phyloP scores from a whole-genome alignment of 1,140 invertebrate genomes.

The Leucophenga varia region DNA sequence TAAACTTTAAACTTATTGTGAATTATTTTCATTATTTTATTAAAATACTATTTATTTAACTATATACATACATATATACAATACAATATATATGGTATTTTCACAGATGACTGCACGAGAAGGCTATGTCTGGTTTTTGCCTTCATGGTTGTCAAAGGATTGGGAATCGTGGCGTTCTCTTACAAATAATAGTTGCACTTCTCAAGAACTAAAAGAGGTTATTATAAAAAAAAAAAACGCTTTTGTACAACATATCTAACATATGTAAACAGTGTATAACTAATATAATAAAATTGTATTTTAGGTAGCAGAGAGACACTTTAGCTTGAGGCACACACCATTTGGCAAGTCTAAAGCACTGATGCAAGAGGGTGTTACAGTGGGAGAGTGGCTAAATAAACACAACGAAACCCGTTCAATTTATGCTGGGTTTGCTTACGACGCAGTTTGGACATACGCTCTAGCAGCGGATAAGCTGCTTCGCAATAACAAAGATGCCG shows the following conservation, averaged over 20 bases:
- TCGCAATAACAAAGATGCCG: constrained; percentile 15
- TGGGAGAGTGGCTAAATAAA: constrained; percentile 60
- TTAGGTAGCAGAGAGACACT: constrained; percentile 74
- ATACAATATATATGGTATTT: constrained; percentile 9
- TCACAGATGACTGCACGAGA: constrained; percentile 63
- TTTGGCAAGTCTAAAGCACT: constrained; percentile 63
- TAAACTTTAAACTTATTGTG: too few relatives aligned
- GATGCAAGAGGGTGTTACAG: constrained; percentile 69
- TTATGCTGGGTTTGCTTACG: constrained; percentile 79
- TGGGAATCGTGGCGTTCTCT: constrained; percentile 58
- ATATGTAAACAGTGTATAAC: neutral
- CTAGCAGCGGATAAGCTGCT: constrained; percentile 58
- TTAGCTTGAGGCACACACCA: constrained; percentile 70
- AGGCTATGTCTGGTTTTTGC: constrained; percentile 83
- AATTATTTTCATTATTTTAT: too few relatives aligned
- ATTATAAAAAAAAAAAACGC: too few relatives aligned
- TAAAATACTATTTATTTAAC: too few relatives aligned
- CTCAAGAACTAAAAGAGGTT: constrained; percentile 25
- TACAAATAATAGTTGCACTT: constrained; percentile 27
- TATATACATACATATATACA: too few relatives aligned
- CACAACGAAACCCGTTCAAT: constrained; percentile 17
- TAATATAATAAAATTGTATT: neutral
- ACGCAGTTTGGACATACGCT: constrained; percentile 84
- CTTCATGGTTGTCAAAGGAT: constrained; percentile 67
- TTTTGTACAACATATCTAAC: too few relatives aligned